Percentiles rank a stretch among this genome's conserved stretches.
These are phyloP conservation scores for Pachymerium ferrugineum DNA, from an alignment of 2,888 invertebrate genomes.

Conservation along the genomic window DNA sequence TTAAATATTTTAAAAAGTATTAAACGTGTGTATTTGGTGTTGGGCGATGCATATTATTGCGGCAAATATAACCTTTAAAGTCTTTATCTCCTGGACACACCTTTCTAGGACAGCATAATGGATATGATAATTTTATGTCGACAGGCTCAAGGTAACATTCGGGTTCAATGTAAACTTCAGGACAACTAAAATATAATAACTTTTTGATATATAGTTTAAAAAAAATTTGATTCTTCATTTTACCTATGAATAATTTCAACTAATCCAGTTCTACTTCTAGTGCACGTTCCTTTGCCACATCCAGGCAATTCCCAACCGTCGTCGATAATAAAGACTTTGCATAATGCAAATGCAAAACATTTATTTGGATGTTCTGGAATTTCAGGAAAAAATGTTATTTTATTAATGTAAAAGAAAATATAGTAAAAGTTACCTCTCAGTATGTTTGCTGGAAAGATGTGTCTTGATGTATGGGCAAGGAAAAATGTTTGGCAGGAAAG, in stretches of 20 bases:
- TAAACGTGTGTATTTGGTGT: background rate
- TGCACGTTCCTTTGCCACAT: background rate
- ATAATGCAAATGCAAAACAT: background rate
- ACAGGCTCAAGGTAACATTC: background rate
- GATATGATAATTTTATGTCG: background rate
- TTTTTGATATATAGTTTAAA: too few species aligned
- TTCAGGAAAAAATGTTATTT: too few species aligned
- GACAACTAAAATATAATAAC: slow-evolving; percentile 16
- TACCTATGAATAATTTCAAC: background rate
- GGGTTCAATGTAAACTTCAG: background rate
- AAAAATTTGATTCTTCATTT: too few species aligned
- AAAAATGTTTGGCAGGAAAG: background rate
- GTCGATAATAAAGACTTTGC: background rate
- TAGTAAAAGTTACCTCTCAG: background rate
- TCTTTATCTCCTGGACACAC: background rate
- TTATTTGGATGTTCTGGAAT: background rate
- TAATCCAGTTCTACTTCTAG: background rate
- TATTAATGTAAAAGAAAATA: background rate
- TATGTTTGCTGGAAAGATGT: background rate
- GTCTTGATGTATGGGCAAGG: background rate
- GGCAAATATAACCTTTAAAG: background rate
- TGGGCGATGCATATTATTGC: background rate
- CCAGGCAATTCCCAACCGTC: background rate
- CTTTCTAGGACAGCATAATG: slow-evolving; percentile 11
- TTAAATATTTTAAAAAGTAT: background rate